Conservation (phyloP, 1,140 invertebrate species). For the Pseudomyrmex concolor region DNA sequence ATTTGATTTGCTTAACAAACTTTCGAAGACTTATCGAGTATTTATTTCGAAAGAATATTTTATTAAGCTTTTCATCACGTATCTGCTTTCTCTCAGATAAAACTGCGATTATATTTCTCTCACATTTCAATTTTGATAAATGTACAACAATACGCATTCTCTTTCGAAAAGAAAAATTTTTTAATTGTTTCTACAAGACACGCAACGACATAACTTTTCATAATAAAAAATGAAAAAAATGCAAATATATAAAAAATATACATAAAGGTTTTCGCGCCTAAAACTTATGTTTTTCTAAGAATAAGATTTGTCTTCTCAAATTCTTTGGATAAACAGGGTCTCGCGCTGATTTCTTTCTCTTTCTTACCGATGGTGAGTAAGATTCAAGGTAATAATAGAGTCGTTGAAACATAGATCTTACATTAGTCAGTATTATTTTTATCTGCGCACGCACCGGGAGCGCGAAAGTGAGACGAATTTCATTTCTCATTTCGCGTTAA, state of each 20-base stretch:
- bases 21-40: background rate
- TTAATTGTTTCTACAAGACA: background rate
- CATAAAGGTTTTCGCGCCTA: no score
- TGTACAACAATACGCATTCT: background rate
- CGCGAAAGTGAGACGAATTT: conserved; percentile 22
- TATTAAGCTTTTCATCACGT: conserved; percentile 16
- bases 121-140: background rate
- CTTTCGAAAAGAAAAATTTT: background rate
- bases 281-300: no score
- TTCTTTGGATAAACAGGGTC: background rate
- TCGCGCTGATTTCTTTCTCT: conserved; percentile 32
- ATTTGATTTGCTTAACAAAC: conserved; percentile 2
- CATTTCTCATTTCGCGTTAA: conserved; percentile 40
- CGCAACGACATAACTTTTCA: no score
- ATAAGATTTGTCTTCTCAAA: background rate
- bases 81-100: background rate
- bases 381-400: conserved; percentile 70
- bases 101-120: background rate
- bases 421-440: conserved; percentile 73
- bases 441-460: conserved; percentile 36
- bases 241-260: no score
- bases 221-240: no score
- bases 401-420: conserved; percentile 69
- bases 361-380: conserved; percentile 4
- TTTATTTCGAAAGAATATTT: background rate